These are phyloP conservation scores for Holothuria scabra DNA, from an alignment of 53 echinoderm and acorn worm genomes.

Conservation along the genomic window DNA sequence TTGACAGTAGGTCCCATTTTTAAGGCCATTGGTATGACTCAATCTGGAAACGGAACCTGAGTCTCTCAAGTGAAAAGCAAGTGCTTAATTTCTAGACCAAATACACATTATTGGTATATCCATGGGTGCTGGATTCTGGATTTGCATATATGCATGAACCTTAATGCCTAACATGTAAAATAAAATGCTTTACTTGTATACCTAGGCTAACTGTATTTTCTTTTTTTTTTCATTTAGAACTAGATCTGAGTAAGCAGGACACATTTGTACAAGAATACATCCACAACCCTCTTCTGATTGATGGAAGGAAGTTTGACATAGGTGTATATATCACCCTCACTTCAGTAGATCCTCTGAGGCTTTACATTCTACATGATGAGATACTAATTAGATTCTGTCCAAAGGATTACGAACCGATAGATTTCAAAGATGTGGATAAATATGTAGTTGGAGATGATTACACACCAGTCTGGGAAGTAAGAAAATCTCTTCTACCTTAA, in stretches of 20 bases:
- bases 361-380: conserved; percentile 81
- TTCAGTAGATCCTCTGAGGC: conserved; percentile 88
- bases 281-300: conserved; percentile 79
- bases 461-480: conserved; percentile 93
- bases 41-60: no score
- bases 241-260: conserved; percentile 71
- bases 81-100: no score
- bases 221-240: conserved; percentile 52
- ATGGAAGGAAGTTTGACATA: conserved; percentile 90
- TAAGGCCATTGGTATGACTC: no score
- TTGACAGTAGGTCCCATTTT: no score
- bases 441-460: conserved; percentile 92
- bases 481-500: not conserved
- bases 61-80: no score
- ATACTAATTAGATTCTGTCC: conserved; percentile 81
- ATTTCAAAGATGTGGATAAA: conserved; percentile 78
- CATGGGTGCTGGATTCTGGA: no score
- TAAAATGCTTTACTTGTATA: no score
- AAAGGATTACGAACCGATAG: conserved; percentile 73
- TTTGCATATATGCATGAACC: no score
- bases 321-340: conserved; percentile 79
- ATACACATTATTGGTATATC: no score
- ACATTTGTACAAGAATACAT: conserved; percentile 92
- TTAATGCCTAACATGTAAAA: no score
- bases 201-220: not conserved